Conservation (phyloP, 2,113 vertebrate species). For the Misgurnus mizolepis region DNA sequence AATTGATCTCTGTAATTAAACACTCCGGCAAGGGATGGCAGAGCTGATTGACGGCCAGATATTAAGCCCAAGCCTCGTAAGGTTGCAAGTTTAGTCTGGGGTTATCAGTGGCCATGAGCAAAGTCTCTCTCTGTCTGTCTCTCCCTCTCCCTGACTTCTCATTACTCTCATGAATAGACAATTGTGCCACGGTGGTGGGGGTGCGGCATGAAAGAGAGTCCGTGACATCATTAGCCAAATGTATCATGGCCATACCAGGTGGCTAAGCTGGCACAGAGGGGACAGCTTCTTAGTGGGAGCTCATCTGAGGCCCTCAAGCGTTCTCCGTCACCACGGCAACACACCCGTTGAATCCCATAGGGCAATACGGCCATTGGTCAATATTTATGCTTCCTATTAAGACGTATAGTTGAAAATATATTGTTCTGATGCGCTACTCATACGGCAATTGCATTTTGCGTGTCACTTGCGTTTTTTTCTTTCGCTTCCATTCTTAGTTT, state of each 20-base stretch:
- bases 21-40: conserved; percentile 77
- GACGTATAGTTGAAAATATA: not conserved
- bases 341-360: conserved; percentile 46
- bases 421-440: not conserved
- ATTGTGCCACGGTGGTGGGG: conserved; percentile 73
- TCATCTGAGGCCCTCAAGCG: conserved; percentile 54
- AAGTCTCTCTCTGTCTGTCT: conserved; percentile 71
- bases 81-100: conserved; percentile 79
- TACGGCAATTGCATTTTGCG: not conserved
- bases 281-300: conserved; percentile 65
- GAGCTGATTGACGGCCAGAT: conserved; percentile 80
- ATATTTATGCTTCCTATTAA: conserved; percentile 22
- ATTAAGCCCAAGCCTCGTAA: conserved; percentile 79
- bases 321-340: conserved; percentile 51
- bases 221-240: conserved; percentile 79
- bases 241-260: conserved; percentile 69
- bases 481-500: not conserved
- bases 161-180: conserved; percentile 82
- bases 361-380: not conserved
- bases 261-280: conserved; percentile 69
- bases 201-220: conserved; percentile 76
- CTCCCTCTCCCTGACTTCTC: conserved; percentile 61
- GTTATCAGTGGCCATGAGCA: conserved; percentile 79
- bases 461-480: not conserved
- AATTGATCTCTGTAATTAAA: conserved; percentile 84